Evolutionary conservation across 2,888 invertebrate species (phyloP).

Genomic region (Leptopilina drosophilae): DNA sequence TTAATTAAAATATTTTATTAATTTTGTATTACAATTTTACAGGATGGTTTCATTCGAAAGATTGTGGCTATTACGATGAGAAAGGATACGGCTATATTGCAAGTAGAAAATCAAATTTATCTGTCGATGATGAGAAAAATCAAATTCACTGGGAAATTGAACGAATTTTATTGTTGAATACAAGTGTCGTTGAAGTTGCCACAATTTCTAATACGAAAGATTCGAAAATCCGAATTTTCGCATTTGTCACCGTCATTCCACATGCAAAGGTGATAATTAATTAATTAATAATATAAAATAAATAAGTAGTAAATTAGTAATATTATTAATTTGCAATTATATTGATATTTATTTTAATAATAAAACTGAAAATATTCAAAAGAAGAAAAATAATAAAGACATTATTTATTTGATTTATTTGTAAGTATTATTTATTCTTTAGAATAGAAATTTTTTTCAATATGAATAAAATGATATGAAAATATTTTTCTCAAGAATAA

Average conservation of each 20-base stretch:
- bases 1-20: too few species aligned
- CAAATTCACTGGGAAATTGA: conserved; percentile 14
- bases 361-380: not conserved
- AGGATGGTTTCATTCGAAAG: conserved; percentile 26
- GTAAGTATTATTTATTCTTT: too few species aligned
- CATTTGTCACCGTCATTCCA: conserved; percentile 14
- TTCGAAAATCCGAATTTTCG: not conserved
- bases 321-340: too few species aligned
- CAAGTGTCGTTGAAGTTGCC: conserved; percentile 11
- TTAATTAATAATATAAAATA: too few species aligned
- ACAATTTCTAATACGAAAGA: not conserved
- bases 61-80: conserved; percentile 23
- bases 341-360: too few species aligned
- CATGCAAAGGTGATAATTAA: conserved; percentile 1
- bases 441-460: not conserved
- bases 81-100: conserved; percentile 22
- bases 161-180: conserved; percentile 17
- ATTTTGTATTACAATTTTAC: not conserved
- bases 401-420: too few species aligned
- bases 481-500: too few species aligned
- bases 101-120: not conserved
- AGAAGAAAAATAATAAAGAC: not conserved
- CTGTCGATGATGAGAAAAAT: not conserved
- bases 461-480: too few species aligned
- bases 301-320: too few species aligned